These are phyloP conservation scores for Harpalus rufipes DNA, from an alignment of 2,888 invertebrate genomes.

Conservation along the genomic window DNA sequence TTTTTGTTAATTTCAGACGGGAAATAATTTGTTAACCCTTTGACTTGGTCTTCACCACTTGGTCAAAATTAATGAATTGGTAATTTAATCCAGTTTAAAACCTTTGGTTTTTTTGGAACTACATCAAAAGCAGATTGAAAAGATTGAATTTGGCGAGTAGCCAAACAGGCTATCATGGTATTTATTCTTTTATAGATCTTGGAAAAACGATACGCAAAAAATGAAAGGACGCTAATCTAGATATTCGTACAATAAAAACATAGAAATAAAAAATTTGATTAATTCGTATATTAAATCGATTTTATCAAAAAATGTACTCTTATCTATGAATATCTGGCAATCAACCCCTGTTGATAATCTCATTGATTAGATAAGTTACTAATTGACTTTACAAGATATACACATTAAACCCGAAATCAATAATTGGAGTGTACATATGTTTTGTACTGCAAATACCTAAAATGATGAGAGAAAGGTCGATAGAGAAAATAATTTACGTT, in stretches of 20 bases:
- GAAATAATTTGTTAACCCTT: conserved; percentile 21
- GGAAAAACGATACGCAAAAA: not conserved
- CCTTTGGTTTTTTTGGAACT: not conserved
- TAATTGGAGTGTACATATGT: not conserved
- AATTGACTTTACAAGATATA: not conserved
- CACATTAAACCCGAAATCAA: not conserved
- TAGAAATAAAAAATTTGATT: not conserved
- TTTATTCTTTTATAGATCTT: not conserved
- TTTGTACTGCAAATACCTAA: no score
- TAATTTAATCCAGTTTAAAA: not conserved
- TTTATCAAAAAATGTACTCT: no score
- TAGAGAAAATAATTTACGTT: no score
- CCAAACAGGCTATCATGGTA: not conserved
- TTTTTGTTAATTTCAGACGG: conserved; percentile 31
- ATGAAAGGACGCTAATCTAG: not conserved
- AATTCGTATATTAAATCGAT: no score
- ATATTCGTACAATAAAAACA: not conserved
- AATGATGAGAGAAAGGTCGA: no score
- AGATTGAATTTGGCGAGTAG: not conserved
- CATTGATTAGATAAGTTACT: not conserved
- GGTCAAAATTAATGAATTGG: not conserved
- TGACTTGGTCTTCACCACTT: not conserved
- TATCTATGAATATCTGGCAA: no score
- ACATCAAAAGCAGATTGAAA: conserved; percentile 3
- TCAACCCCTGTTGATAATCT: not conserved